These are phyloP conservation scores for Artemia sinica DNA, from an alignment of 2,888 invertebrate species.

Conservation along the genomic window DNA sequence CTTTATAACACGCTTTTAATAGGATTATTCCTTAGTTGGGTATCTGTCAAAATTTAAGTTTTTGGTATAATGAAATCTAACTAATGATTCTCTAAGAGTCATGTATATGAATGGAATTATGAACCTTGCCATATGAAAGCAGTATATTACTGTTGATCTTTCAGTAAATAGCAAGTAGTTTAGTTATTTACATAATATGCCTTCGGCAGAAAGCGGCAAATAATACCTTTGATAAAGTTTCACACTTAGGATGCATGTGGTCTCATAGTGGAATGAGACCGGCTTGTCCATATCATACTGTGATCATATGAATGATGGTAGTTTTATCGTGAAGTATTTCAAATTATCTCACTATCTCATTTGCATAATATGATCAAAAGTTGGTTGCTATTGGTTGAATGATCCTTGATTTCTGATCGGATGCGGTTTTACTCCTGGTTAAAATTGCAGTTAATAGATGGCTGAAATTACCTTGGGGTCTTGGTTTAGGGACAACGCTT, in stretches of 20 bases:
- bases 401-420: background rate
- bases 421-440: background rate
- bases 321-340: constrained; percentile 13
- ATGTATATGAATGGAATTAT: no score
- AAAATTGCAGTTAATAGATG: background rate
- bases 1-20: no score
- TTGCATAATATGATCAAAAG: constrained; percentile 6
- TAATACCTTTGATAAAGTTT: constrained; percentile 8
- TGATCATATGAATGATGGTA: constrained; percentile 7
- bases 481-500: background rate
- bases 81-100: no score
- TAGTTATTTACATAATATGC: no score
- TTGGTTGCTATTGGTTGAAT: background rate
- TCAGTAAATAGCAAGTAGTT: no score
- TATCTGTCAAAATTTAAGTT: no score
- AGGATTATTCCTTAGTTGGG: no score
- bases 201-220: background rate
- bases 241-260: constrained; percentile 4
- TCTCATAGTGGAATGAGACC: constrained; percentile 7
- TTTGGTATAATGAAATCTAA: no score
- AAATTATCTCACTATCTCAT: constrained; percentile 12
- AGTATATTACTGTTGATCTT: no score
- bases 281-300: constrained; percentile 7
- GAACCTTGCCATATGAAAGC: no score
- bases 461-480: background rate